Evolutionary conservation across 2,113 vertebrate species (phyloP).

Genomic region (Regulus satrapa): DNA sequence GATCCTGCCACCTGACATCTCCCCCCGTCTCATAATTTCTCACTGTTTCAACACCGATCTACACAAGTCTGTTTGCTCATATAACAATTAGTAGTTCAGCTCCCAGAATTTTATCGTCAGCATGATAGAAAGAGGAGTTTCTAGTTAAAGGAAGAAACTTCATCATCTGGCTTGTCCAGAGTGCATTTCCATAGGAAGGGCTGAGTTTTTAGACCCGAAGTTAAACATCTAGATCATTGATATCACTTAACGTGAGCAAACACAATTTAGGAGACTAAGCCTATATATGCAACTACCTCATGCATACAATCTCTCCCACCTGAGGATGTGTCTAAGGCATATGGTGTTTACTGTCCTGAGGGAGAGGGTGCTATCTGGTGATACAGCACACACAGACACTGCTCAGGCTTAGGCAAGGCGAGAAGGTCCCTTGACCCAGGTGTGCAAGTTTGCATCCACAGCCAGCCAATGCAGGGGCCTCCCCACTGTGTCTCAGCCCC

Average conservation of each 20-base stretch:
- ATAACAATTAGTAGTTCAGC: neutral
- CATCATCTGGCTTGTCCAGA: neutral
- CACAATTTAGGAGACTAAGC: neutral
- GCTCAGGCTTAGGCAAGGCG: neutral
- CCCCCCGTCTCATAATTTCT: neutral
- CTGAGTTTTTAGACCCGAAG: neutral
- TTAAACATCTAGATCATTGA: neutral
- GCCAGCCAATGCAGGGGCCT: neutral
- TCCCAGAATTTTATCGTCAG: neutral
- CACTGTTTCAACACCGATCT: neutral
- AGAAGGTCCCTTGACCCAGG: rapidly evolving
- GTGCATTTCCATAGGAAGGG: neutral
- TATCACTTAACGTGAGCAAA: neutral
- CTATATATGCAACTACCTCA: neutral
- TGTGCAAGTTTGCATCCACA: neutral
- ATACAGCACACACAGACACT: rapidly evolving
- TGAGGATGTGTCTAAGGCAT: rapidly evolving
- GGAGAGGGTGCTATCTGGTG: neutral
- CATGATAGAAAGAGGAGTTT: neutral
- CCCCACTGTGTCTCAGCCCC: rapidly evolving
- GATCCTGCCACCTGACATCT: neutral
- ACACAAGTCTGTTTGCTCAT: neutral
- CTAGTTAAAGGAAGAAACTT: neutral
- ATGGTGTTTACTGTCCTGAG: neutral
- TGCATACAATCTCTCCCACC: rapidly evolving